Conservation (phyloP, 1,140 invertebrate species). For the Tetragonula clypearis region DNA sequence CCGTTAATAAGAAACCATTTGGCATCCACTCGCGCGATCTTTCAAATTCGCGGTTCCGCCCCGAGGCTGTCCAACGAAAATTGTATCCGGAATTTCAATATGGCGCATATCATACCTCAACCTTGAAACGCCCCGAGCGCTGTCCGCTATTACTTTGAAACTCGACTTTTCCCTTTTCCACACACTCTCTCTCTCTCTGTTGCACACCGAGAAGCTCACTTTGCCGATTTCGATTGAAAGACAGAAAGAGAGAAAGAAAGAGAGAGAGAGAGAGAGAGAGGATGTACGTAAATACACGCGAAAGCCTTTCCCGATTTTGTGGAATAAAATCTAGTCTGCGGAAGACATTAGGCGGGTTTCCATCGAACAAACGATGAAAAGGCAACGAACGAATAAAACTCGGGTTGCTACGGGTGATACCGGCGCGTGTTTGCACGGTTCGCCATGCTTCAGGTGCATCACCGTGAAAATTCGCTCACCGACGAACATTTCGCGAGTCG, state of each 20-base stretch:
- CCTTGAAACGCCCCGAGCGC: slow-evolving; percentile 59
- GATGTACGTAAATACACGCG: slow-evolving; percentile 26
- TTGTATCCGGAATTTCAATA: slow-evolving; percentile 71
- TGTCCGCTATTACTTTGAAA: slow-evolving; percentile 67
- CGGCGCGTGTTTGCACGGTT: neutral
- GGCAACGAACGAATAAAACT: slow-evolving; percentile 28
- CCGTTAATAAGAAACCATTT: neutral
- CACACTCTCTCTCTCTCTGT: neutral
- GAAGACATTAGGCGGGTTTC: slow-evolving; percentile 54
- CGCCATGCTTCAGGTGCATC: neutral
- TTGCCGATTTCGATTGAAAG: slow-evolving; percentile 26
- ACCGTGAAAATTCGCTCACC: neutral
- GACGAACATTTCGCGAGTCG: too few species aligned
- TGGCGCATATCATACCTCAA: slow-evolving; percentile 64
- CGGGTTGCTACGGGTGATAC: neutral
- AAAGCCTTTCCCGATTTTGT: slow-evolving; percentile 16
- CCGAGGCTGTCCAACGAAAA: slow-evolving; percentile 42
- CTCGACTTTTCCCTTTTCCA: neutral
- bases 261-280: neutral
- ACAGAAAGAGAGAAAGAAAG: too few species aligned
- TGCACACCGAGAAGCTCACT: slow-evolving; percentile 38
- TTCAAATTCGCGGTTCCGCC: slow-evolving; percentile 13
- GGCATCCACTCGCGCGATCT: slow-evolving; percentile 30
- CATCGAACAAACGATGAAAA: slow-evolving; percentile 64
- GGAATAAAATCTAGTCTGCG: slow-evolving; percentile 17